Evolutionary conservation across 2,888 invertebrate species (phyloP).

Genomic region (Acronicta aceris): DNA sequence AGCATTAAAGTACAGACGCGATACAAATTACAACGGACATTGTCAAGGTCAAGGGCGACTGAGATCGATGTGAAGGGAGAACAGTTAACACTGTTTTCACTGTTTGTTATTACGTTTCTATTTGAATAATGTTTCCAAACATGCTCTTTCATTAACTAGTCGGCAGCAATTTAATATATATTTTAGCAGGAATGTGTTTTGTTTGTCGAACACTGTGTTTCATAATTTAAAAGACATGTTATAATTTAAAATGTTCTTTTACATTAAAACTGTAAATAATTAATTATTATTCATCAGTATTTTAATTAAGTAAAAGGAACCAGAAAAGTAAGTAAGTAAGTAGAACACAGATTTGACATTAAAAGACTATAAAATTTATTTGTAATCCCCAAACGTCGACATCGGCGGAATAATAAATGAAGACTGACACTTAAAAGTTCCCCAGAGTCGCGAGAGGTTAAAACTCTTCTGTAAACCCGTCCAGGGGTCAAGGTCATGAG

Average conservation of each 20-base stretch:
- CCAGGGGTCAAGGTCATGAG: constrained; percentile 28
- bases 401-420: constrained; percentile 59
- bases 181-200: not conserved
- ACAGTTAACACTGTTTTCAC: constrained; percentile 33
- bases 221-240: too few species aligned
- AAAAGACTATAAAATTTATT: too few species aligned
- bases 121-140: constrained; percentile 1
- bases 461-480: constrained; percentile 50
- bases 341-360: too few species aligned
- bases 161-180: not conserved
- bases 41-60: constrained; percentile 62
- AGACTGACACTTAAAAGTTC: constrained; percentile 61
- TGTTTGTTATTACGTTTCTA: constrained; percentile 19
- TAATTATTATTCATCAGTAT: too few species aligned
- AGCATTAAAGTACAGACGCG: constrained; percentile 56
- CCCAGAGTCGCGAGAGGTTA: constrained; percentile 45
- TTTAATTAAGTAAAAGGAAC: too few species aligned
- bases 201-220: not conserved
- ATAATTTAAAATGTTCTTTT: too few species aligned
- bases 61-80: constrained; percentile 46
- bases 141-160: constrained; percentile 1
- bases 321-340: too few species aligned
- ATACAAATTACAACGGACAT: constrained; percentile 58
- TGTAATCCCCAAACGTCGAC: constrained; percentile 39
- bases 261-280: too few species aligned